phyloP scores from a whole-genome alignment of 2,113 vertebrate species.

The Brienomyrus brachyistius region DNA sequence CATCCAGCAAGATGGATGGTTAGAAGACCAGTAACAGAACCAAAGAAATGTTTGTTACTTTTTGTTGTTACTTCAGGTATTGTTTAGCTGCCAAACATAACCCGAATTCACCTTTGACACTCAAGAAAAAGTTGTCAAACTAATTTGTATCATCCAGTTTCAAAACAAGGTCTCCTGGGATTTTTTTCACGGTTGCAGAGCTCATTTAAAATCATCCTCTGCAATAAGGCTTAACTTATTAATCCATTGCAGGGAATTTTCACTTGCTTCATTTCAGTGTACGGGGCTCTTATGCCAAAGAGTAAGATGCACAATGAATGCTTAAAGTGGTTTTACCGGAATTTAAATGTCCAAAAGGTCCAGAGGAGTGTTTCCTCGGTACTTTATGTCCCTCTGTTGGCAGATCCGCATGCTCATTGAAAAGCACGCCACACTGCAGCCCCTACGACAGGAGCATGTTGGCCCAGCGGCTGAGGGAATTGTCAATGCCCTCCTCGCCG shows the following conservation, averaged over 20 bases:
- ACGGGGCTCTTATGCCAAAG: background rate
- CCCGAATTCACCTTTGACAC: background rate
- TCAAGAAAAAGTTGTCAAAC: background rate
- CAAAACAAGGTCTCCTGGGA: constrained; percentile 2
- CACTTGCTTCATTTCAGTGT: background rate
- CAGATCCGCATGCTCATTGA: background rate
- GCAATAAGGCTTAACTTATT: background rate
- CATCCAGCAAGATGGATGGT: background rate
- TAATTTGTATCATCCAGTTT: background rate
- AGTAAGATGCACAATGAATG: background rate
- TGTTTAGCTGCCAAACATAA: background rate
- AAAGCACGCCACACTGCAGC: background rate
- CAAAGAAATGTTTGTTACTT: background rate
- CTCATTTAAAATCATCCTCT: background rate
- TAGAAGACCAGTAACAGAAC: background rate
- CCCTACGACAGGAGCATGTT: background rate
- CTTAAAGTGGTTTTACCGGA: background rate
- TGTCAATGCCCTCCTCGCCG: background rate
- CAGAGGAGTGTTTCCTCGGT: background rate
- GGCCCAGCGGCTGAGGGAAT: background rate
- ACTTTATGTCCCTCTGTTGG: no score
- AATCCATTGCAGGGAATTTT: background rate
- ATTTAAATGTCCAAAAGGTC: background rate
- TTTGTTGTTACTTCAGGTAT: background rate
- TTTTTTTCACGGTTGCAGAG: background rate